Conservation (phyloP, 2,113 vertebrate genomes). For the Hemiscyllium ocellatum region DNA sequence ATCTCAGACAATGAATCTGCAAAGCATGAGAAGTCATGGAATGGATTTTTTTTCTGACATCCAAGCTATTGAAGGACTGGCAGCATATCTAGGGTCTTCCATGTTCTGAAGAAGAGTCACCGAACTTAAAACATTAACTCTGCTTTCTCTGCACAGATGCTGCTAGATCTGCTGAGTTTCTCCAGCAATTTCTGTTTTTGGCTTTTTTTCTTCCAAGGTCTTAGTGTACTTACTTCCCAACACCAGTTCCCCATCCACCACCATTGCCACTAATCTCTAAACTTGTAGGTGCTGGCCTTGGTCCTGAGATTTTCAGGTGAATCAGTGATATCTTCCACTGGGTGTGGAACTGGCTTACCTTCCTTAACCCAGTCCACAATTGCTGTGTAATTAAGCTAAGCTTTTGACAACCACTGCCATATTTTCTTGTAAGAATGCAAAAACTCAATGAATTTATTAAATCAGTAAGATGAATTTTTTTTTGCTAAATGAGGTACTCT, state of each 20-base stretch:
- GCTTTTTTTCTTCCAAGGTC: no score
- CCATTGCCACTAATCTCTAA: background rate
- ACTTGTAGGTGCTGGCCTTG: background rate
- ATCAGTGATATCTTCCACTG: background rate
- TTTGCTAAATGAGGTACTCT: no score
- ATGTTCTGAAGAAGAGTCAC: background rate
- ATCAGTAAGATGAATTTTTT: no score
- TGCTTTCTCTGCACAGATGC: no score
- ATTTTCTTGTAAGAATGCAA: background rate
- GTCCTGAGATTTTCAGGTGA: background rate
- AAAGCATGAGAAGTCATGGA: background rate
- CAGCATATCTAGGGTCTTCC: background rate
- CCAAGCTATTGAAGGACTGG: background rate
- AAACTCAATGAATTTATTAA: no score
- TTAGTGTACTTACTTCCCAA: background rate
- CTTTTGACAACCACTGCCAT: background rate
- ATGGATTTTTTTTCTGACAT: background rate
- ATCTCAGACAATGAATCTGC: background rate
- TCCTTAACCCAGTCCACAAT: background rate
- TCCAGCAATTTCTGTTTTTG: no score
- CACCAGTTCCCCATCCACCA: background rate
- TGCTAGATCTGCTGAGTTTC: no score
- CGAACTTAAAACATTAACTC: no score
- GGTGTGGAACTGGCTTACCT: background rate
- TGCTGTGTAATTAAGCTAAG: background rate